Conservation (phyloP, 2,797 vertebrate genomes). For the Characodon lateralis region DNA sequence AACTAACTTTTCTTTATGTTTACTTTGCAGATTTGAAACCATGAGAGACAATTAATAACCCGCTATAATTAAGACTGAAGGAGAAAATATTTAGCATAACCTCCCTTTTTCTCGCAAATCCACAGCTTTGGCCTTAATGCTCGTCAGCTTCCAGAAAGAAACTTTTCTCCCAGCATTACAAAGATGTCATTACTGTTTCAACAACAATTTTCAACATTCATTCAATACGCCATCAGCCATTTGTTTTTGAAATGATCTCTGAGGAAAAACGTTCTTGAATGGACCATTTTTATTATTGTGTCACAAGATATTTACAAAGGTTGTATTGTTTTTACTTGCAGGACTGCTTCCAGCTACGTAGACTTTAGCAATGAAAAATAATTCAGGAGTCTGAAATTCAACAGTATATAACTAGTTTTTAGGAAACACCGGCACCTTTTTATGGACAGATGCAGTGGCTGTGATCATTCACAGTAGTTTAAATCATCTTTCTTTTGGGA, state of each 20-base stretch:
- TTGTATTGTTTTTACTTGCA: neutral
- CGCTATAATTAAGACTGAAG: neutral
- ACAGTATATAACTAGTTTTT: constrained; percentile 13
- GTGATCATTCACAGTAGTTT: neutral
- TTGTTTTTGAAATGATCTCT: constrained; percentile 7
- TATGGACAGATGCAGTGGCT: neutral
- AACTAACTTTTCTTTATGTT: neutral
- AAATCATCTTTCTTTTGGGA: neutral
- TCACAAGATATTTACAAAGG: constrained; percentile 44
- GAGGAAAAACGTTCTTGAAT: constrained; percentile 1
- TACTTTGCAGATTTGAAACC: neutral
- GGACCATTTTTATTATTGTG: constrained; percentile 21
- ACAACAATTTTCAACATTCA: neutral
- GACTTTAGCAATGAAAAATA: constrained; percentile 27
- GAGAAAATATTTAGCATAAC: neutral
- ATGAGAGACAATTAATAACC: neutral
- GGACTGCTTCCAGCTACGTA: neutral
- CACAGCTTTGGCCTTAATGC: neutral
- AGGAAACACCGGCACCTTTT: neutral
- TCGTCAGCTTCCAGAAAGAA: neutral
- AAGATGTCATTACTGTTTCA: neutral
- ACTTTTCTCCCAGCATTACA: neutral
- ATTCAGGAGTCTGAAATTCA: constrained; percentile 19
- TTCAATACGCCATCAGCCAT: neutral
- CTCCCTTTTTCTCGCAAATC: neutral